A percentile compares a stretch with the other conserved stretches of the same genome.
Conservation (phyloP, 2,797 vertebrate species). For the Ateles fusciceps region DNA sequence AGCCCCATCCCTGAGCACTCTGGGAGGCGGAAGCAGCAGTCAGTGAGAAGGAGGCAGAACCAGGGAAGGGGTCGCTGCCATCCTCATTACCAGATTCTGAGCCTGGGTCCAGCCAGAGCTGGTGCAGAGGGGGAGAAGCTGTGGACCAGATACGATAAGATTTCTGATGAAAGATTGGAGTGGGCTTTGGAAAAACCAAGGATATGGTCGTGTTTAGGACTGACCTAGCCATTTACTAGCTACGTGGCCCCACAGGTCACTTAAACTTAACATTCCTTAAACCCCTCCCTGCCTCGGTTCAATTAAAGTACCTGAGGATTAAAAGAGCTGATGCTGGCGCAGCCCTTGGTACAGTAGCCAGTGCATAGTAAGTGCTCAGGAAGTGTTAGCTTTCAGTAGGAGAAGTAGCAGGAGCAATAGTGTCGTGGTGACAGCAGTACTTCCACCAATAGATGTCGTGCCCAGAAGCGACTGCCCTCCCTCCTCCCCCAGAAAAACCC, state of each 20-base stretch:
- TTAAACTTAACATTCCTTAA: not conserved
- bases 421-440: not conserved
- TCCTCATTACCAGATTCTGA: not conserved
- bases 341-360: rapidly evolving
- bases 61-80: not conserved
- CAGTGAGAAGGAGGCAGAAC: not conserved
- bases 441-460: not conserved
- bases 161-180: not conserved
- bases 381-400: rapidly evolving
- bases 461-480: not conserved
- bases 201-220: not conserved
- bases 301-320: not conserved
- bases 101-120: not conserved
- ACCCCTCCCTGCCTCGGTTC: not conserved
- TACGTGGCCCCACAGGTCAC: not conserved
- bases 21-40: not conserved
- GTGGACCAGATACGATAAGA: not conserved
- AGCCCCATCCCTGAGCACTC: not conserved
- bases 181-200: not conserved
- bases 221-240: not conserved
- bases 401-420: too few relatives aligned
- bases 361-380: not conserved
- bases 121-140: not conserved
- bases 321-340: not conserved
- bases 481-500: not conserved